Evolutionary conservation across 2,113 vertebrate genomes (phyloP).

Genomic region (Amblyornis subalaris): DNA sequence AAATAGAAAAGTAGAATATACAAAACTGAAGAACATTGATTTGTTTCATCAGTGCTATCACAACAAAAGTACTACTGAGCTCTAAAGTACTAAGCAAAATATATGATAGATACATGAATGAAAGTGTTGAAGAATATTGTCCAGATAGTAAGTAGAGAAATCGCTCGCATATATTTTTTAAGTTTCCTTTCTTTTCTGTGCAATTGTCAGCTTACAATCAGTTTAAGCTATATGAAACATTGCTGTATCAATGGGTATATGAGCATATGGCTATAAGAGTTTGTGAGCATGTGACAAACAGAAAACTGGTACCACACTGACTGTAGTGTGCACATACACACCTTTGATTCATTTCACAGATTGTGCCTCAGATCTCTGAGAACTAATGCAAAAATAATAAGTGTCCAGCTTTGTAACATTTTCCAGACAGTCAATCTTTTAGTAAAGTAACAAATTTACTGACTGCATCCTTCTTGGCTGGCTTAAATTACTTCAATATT

Average conservation of each 20-base stretch:
- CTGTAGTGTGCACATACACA: not conserved
- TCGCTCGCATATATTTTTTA: not conserved
- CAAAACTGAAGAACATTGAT: not conserved
- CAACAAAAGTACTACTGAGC: not conserved
- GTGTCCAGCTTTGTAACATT: not conserved
- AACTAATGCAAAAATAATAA: not conserved
- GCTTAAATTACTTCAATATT: constrained; percentile 3
- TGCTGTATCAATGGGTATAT: not conserved
- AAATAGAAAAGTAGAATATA: not conserved
- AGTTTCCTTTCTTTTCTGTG: not conserved
- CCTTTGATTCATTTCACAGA: not conserved
- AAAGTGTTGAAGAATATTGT: not conserved
- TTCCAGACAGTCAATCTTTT: constrained; percentile 1
- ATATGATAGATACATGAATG: not conserved
- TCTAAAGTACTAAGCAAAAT: not conserved
- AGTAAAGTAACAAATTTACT: not conserved
- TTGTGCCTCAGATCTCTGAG: not conserved
- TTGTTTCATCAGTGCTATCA: not conserved
- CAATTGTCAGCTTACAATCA: not conserved
- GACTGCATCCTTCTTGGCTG: not conserved
- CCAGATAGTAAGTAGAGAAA: not conserved
- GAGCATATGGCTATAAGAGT: not conserved
- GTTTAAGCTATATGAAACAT: not conserved
- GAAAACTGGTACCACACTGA: not conserved
- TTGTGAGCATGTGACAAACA: not conserved